Evolutionary conservation across 2,888 invertebrate species (phyloP).

Genomic region (Gymnoscelis rufifasciata): DNA sequence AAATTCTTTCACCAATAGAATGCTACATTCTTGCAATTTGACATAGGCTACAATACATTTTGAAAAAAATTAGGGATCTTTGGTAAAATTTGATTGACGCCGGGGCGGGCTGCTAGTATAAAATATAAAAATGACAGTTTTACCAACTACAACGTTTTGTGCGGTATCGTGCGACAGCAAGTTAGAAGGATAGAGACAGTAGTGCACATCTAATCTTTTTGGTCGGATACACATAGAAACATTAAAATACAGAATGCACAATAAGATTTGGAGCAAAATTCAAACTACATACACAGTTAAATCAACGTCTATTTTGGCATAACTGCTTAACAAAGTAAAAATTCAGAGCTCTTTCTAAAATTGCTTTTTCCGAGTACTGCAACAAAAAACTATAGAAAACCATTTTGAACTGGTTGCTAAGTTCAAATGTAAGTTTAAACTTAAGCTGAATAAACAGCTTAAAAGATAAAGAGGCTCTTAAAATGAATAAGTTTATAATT

Average conservation of each 20-base stretch:
- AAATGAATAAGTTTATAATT: background rate
- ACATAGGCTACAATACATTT: no score
- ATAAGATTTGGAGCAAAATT: conserved; percentile 40
- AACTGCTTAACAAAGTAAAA: background rate
- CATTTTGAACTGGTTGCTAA: no score
- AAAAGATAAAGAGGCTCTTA: conserved; percentile 2
- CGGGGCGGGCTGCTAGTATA: no score
- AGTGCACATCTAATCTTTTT: conserved; percentile 70
- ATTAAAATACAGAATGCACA: conserved; percentile 50
- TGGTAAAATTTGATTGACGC: no score
- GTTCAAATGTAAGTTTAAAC: background rate
- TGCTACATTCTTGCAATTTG: no score
- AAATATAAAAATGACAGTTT: conserved; percentile 32
- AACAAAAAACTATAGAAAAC: no score
- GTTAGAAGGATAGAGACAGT: conserved; percentile 47
- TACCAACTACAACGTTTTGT: conserved; percentile 42
- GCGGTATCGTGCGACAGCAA: conserved; percentile 34
- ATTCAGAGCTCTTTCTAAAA: background rate
- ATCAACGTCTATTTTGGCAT: background rate
- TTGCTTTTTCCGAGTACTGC: background rate
- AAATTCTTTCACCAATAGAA: no score
- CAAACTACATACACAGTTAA: conserved; percentile 21
- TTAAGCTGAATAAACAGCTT: background rate
- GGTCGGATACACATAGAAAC: conserved; percentile 64
- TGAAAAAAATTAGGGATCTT: no score